These are phyloP conservation scores for Chalcosyrphus nemorum DNA, from an alignment of 2,888 invertebrate species.

Conservation along the genomic window DNA sequence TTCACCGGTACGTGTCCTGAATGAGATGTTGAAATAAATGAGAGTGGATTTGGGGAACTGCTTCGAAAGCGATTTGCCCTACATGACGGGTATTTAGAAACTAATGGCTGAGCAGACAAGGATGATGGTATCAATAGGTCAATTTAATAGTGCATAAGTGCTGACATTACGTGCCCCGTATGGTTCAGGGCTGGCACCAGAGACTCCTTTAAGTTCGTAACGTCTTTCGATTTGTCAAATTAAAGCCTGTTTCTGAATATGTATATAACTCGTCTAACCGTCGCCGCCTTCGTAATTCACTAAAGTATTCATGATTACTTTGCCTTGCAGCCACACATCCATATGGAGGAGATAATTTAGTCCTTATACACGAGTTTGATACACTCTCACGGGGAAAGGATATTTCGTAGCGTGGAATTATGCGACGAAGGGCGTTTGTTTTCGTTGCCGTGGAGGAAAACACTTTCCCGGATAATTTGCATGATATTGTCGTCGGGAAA, in stretches of 20 bases:
- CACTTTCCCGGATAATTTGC: neutral
- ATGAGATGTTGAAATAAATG: neutral
- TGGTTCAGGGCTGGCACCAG: too few species aligned
- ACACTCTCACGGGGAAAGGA: too few species aligned
- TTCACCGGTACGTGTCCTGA: slow-evolving; percentile 6
- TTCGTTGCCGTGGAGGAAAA: neutral
- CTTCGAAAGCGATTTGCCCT: neutral
- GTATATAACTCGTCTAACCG: neutral
- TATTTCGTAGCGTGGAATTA: neutral
- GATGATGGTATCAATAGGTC: neutral
- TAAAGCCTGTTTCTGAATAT: neutral
- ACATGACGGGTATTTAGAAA: neutral
- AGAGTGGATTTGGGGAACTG: neutral
- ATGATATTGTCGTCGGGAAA: neutral
- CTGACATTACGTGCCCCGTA: neutral
- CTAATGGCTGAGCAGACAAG: slow-evolving; percentile 1
- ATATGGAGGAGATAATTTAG: neutral
- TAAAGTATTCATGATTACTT: neutral
- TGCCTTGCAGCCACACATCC: neutral
- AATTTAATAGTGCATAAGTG: neutral
- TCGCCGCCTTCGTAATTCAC: neutral
- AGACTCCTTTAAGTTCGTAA: neutral
- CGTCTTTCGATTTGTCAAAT: neutral
- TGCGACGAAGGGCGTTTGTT: neutral
- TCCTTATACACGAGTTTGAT: neutral